Percentiles rank a stretch among this genome's conserved stretches.
phyloP scores from a whole-genome alignment of 2,113 vertebrate genomes.

The Sinocyclocheilus anophthalmus region DNA sequence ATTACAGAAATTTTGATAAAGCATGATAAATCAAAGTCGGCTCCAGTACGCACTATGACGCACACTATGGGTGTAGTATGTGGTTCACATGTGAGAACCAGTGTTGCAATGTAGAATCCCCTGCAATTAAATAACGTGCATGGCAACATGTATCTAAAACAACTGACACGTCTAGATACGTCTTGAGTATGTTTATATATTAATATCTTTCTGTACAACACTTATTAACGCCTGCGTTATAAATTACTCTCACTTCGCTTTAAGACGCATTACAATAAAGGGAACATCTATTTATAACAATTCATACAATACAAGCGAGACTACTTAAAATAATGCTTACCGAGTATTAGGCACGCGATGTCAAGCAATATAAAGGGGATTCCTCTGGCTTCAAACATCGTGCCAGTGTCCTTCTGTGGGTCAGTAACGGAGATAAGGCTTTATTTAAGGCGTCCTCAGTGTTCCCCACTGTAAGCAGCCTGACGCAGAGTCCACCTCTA shows the following conservation, averaged over 20 bases:
- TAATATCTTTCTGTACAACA: background rate
- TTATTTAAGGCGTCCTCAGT: background rate
- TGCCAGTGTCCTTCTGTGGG: background rate
- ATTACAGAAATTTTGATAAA: background rate
- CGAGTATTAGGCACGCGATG: slow-evolving; percentile 84
- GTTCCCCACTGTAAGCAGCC: slow-evolving; percentile 9
- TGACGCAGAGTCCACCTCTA: background rate
- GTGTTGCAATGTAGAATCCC: background rate
- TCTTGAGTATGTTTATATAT: background rate
- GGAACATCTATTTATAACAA: background rate
- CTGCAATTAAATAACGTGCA: background rate
- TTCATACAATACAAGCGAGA: background rate
- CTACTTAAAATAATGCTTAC: slow-evolving; percentile 66
- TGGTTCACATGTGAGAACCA: background rate
- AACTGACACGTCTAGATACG: background rate
- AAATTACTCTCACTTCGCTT: background rate
- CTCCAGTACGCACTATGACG: background rate
- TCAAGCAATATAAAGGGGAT: slow-evolving; percentile 88
- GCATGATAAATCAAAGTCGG: background rate
- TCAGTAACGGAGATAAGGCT: background rate
- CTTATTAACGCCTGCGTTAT: background rate
- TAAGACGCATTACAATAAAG: background rate
- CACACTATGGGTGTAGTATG: background rate
- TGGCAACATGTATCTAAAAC: background rate
- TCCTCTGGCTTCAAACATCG: slow-evolving; percentile 89